Percentiles rank a stretch among this genome's conserved stretches.
These are phyloP conservation scores for Psilanteris sp. DNA, from an alignment of 1,140 invertebrate species.

Conservation along the genomic window DNA sequence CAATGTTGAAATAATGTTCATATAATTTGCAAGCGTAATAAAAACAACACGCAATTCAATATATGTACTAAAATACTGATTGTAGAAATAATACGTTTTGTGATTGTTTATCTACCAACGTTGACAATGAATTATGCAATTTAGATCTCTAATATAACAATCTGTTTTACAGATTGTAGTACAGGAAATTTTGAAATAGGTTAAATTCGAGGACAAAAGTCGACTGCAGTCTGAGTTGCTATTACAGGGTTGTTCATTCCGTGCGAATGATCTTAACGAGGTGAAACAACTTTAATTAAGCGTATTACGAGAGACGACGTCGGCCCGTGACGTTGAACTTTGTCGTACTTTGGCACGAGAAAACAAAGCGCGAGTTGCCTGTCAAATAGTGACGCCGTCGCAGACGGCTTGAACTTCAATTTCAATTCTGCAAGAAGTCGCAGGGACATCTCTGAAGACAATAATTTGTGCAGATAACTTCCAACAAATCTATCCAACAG, in stretches of 20 bases:
- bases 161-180: too few species aligned
- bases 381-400: conserved; percentile 31
- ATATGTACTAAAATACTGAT: too few species aligned
- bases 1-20: too few species aligned
- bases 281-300: conserved; percentile 79
- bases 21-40: too few species aligned
- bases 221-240: conserved; percentile 20
- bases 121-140: too few species aligned
- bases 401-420: conserved; percentile 17
- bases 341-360: conserved; percentile 63
- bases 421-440: too few species aligned
- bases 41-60: too few species aligned
- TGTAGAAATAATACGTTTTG: too few species aligned
- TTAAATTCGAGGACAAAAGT: conserved; percentile 43
- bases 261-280: conserved; percentile 74
- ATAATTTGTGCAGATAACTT: conserved; percentile 4
- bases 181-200: conserved; percentile 32
- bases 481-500: too few species aligned
- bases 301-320: conserved; percentile 66
- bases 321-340: conserved; percentile 69
- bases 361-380: conserved; percentile 56
- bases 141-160: too few species aligned
- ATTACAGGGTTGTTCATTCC: conserved; percentile 74
- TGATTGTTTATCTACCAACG: too few species aligned
- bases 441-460: too few species aligned